A percentile compares a stretch with the other conserved stretches of the same genome.
Evolutionary conservation across 2,888 invertebrate species (phyloP).

Genomic region (Amblyjoppa proteus): DNA sequence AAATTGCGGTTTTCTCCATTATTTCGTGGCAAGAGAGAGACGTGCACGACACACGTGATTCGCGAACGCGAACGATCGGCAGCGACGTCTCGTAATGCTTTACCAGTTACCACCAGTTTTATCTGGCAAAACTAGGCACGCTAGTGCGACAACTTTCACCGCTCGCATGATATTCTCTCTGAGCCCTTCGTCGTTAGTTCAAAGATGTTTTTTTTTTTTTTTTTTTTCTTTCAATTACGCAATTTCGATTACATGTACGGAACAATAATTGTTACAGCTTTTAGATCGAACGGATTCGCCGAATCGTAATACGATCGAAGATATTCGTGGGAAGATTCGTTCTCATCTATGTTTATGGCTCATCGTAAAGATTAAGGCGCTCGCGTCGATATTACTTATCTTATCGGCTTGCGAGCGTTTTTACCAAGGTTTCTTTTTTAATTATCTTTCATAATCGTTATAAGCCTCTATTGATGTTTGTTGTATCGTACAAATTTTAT

Average conservation of each 20-base stretch:
- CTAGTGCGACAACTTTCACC: constrained; percentile 72
- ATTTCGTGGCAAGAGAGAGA: background rate
- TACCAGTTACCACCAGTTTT: constrained; percentile 74
- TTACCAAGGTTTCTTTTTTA: background rate
- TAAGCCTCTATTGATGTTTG: too few relatives aligned
- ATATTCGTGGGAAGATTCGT: background rate
- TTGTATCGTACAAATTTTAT: too few relatives aligned
- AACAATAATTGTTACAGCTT: background rate
- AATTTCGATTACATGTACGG: constrained; percentile 22
- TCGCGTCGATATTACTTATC: background rate
- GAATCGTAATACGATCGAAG: background rate
- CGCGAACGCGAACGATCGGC: constrained; percentile 17
- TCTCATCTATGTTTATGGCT: background rate
- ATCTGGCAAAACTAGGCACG: constrained; percentile 66
- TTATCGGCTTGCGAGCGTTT: background rate
- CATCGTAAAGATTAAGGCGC: background rate
- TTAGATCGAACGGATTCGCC: too few relatives aligned
- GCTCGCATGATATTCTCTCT: constrained; percentile 55
- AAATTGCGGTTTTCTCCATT: constrained; percentile 11
- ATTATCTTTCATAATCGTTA: background rate
- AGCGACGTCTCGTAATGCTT: constrained; percentile 57
- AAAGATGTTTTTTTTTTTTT: constrained; percentile 44
- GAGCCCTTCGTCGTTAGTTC: constrained; percentile 60
- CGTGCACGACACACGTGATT: background rate
- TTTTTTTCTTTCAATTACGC: constrained; percentile 6